Evolutionary conservation across 1,140 invertebrate species (phyloP).

Genomic region (Aphidius gifuensis): DNA sequence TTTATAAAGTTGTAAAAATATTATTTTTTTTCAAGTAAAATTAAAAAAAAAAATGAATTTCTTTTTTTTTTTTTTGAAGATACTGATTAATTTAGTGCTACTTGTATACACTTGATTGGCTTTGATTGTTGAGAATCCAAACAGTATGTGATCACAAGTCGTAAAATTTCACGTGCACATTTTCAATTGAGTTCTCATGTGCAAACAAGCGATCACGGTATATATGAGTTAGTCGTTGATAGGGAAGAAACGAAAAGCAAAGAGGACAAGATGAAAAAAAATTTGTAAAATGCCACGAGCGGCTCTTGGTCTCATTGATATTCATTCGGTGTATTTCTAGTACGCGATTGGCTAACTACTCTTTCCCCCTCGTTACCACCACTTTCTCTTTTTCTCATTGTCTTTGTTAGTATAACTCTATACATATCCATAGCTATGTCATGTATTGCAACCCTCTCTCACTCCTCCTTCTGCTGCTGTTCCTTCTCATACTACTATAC

Average conservation of each 20-base stretch:
- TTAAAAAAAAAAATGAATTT: too few relatives aligned
- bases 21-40: too few relatives aligned
- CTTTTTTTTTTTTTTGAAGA: too few relatives aligned
- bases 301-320: constrained; percentile 49
- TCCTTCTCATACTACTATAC: too few relatives aligned
- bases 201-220: constrained; percentile 41
- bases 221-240: constrained; percentile 15
- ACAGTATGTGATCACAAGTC: background rate
- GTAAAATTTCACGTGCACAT: constrained; percentile 12
- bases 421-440: constrained; percentile 10
- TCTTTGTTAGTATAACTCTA: constrained; percentile 25
- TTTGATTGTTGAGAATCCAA: constrained; percentile 8
- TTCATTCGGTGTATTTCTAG: constrained; percentile 46
- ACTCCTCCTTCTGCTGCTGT: background rate
- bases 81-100: too few relatives aligned
- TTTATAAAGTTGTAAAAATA: too few relatives aligned
- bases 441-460: constrained; percentile 2
- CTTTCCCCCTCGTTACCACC: constrained; percentile 20
- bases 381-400: constrained; percentile 27
- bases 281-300: constrained; percentile 46
- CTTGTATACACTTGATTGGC: constrained; percentile 4
- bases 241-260: constrained; percentile 9
- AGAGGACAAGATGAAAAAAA: constrained; percentile 19
- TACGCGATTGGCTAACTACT: constrained; percentile 53
- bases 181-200: constrained; percentile 23